A percentile compares a stretch with the other conserved stretches of the same genome.
Conservation (phyloP, 1,140 invertebrate species). For the Trachymyrmex cornetzi region DNA sequence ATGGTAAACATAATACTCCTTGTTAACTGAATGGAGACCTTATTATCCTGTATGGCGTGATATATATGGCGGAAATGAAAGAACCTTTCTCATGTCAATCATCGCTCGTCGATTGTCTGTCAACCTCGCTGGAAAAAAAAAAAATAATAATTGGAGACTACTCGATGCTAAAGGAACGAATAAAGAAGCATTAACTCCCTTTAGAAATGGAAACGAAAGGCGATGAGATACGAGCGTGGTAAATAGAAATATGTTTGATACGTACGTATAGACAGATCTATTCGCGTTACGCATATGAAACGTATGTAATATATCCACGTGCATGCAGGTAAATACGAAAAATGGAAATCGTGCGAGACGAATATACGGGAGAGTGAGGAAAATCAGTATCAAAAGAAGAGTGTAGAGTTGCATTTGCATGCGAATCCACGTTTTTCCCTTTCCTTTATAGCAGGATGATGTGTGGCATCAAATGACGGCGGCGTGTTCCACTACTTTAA, state of each 20-base stretch:
- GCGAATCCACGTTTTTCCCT: conserved; percentile 13
- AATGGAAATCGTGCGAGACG: conserved; percentile 44
- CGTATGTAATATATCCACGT: conserved; percentile 11
- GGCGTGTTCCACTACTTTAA: conserved; percentile 62
- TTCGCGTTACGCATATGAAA: conserved; percentile 21
- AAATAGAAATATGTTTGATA: conserved; percentile 56
- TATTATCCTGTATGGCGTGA: background rate
- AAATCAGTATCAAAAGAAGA: conserved; percentile 70
- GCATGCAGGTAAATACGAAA: conserved; percentile 47
- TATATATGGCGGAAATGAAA: conserved; percentile 6
- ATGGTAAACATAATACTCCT: conserved; percentile 24
- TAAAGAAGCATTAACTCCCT: conserved; percentile 58
- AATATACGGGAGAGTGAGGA: background rate
- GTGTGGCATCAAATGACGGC: conserved; percentile 64
- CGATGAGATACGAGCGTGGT: conserved; percentile 42
- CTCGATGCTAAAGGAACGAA: conserved; percentile 44
- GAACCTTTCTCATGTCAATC: conserved; percentile 45
- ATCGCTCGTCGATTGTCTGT: conserved; percentile 13
- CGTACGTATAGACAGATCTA: conserved; percentile 40
- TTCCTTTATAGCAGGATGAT: conserved; percentile 5
- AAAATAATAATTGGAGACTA: conserved; percentile 8
- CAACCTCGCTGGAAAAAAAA: background rate
- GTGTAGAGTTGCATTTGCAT: conserved; percentile 75
- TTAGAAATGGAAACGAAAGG: conserved; percentile 53
- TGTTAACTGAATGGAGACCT: conserved; percentile 15